phyloP scores from a whole-genome alignment of 2,888 invertebrate genomes.

The Lacanobia wlatinum region DNA sequence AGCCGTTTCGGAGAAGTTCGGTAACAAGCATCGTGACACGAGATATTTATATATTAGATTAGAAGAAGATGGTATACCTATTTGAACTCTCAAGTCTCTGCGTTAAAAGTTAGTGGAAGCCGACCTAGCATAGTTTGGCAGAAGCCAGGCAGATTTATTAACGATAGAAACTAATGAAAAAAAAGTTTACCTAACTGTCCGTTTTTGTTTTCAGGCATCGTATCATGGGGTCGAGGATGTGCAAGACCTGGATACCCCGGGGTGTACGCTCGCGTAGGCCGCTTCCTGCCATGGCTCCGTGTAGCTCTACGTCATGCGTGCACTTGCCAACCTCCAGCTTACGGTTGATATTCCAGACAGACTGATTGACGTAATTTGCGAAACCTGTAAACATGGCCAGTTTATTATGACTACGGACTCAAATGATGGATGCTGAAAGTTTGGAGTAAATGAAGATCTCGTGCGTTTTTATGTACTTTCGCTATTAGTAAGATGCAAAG shows the following conservation, averaged over 20 bases:
- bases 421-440: background rate
- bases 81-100: too few relatives aligned
- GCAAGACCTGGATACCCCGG: slow-evolving; percentile 91
- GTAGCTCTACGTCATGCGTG: slow-evolving; percentile 86
- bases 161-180: background rate
- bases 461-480: background rate
- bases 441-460: slow-evolving; percentile 1
- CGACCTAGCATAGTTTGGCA: background rate
- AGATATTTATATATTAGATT: too few relatives aligned
- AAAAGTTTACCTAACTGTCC: too few relatives aligned
- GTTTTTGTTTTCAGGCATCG: slow-evolving; percentile 90
- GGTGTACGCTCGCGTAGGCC: slow-evolving; percentile 84
- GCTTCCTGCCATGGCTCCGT: slow-evolving; percentile 86
- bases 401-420: slow-evolving; percentile 5
- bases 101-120: too few relatives aligned
- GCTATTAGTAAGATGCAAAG: too few relatives aligned
- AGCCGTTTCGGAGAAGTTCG: too few relatives aligned
- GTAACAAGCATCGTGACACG: too few relatives aligned
- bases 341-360: slow-evolving; percentile 49
- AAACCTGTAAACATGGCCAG: slow-evolving; percentile 30
- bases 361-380: background rate
- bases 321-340: slow-evolving; percentile 80
- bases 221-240: slow-evolving; percentile 95
- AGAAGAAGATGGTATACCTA: too few relatives aligned
- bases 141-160: background rate